phyloP scores from a whole-genome alignment of 2,888 invertebrate genomes.

The Nesidiocoris tenuis region DNA sequence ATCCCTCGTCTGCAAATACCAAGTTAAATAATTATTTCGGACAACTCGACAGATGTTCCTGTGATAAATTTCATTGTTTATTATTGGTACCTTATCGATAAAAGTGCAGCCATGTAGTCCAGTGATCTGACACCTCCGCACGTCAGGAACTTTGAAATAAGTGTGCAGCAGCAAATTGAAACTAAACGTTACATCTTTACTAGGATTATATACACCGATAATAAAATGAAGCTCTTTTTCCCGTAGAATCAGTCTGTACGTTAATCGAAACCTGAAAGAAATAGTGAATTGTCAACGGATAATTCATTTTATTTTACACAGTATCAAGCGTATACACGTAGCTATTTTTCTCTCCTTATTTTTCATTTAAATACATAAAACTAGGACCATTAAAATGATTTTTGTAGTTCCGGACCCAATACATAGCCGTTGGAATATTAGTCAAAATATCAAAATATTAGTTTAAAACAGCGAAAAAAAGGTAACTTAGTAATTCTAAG shows the following conservation, averaged over 20 bases:
- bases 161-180: slow-evolving; percentile 93
- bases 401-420: too few relatives aligned
- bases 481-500: too few relatives aligned
- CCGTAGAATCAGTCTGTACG: slow-evolving; percentile 85
- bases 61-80: neutral
- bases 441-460: too few relatives aligned
- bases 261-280: slow-evolving; percentile 74
- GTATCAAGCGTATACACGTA: too few relatives aligned
- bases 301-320: too few relatives aligned
- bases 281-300: too few relatives aligned
- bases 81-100: slow-evolving; percentile 73
- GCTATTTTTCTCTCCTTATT: too few relatives aligned
- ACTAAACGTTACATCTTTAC: slow-evolving; percentile 84
- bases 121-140: slow-evolving; percentile 85
- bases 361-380: too few relatives aligned
- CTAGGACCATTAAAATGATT: too few relatives aligned
- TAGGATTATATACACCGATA: slow-evolving; percentile 90
- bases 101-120: slow-evolving; percentile 89
- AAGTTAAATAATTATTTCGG: neutral
- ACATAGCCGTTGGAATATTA: too few relatives aligned
- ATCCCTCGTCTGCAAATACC: slow-evolving; percentile 68
- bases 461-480: too few relatives aligned
- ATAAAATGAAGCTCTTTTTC: slow-evolving; percentile 91
- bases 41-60: neutral
- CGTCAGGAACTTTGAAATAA: slow-evolving; percentile 94